Conservation (phyloP, 2,797 vertebrate genomes). For the Enteromius radiatus region DNA sequence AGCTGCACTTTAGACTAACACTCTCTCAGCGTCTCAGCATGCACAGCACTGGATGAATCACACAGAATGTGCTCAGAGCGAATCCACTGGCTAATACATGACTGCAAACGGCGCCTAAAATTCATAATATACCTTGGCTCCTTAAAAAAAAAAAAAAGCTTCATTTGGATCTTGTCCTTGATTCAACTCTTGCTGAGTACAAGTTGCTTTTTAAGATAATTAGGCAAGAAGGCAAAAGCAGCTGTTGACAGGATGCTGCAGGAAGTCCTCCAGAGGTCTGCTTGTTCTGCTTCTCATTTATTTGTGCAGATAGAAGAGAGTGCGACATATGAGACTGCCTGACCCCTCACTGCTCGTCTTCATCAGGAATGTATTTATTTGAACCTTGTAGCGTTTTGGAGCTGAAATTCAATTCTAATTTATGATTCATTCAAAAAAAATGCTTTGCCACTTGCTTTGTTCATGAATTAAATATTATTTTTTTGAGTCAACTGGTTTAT, state of each 20-base stretch:
- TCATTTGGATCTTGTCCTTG: background rate
- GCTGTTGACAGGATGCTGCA: slow-evolving; percentile 18
- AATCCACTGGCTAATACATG: slow-evolving; percentile 2
- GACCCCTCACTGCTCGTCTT: slow-evolving; percentile 1
- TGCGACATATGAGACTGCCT: slow-evolving; percentile 1
- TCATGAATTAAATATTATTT: background rate
- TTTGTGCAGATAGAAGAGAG: background rate
- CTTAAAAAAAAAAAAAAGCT: background rate
- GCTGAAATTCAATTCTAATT: background rate
- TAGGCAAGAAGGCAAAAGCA: slow-evolving; percentile 1
- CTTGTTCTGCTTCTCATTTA: background rate
- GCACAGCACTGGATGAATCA: background rate
- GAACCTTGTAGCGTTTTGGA: background rate
- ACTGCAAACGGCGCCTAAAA: background rate
- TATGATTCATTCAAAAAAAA: too few relatives aligned
- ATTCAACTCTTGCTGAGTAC: background rate
- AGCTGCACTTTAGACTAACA: background rate
- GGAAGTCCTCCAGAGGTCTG: slow-evolving; percentile 23
- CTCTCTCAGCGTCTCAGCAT: background rate
- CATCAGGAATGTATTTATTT: background rate
- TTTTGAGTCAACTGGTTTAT: background rate
- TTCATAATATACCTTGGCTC: background rate
- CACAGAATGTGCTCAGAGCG: background rate
- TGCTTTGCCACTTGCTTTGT: background rate
- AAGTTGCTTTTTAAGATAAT: slow-evolving; percentile 22